A percentile compares a stretch with the other conserved stretches of the same genome.
phyloP scores from a whole-genome alignment of 2,888 invertebrate genomes.

The Melipona beecheii region DNA sequence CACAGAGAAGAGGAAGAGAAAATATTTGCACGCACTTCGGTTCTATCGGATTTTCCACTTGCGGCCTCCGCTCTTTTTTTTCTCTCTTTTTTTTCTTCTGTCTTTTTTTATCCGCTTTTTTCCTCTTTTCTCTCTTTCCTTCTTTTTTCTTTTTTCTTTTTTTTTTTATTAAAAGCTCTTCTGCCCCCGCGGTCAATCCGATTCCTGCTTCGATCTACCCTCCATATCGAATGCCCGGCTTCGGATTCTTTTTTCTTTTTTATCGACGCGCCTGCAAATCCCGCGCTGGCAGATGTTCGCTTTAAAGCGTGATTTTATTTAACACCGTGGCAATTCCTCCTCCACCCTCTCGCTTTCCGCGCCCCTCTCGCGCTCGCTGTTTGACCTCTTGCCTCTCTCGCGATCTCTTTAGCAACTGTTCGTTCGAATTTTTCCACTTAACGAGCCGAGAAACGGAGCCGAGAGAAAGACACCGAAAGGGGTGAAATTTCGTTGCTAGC shows the following conservation, averaged over 20 bases:
- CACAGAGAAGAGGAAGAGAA: conserved; percentile 73
- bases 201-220: conserved; percentile 69
- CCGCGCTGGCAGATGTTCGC: conserved; percentile 38
- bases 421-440: too few relatives aligned
- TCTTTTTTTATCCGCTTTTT: too few relatives aligned
- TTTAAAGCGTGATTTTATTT: conserved; percentile 56
- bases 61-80: conserved; percentile 61
- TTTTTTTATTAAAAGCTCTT: conserved; percentile 76
- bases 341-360: neutral
- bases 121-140: neutral
- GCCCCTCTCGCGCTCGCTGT: neutral
- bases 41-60: conserved; percentile 81
- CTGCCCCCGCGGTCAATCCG: conserved; percentile 65
- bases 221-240: conserved; percentile 59
- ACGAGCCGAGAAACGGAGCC: too few relatives aligned
- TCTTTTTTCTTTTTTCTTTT: neutral
- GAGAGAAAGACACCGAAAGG: too few relatives aligned
- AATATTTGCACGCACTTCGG: conserved; percentile 80
- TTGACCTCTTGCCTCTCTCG: neutral
- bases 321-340: conserved; percentile 25
- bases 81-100: neutral
- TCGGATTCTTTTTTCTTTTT: conserved; percentile 53
- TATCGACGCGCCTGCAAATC: conserved; percentile 50
- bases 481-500: neutral
- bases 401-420: neutral